Evolutionary conservation across 1,140 invertebrate species (phyloP).

Genomic region (Tetragonula clypearis): DNA sequence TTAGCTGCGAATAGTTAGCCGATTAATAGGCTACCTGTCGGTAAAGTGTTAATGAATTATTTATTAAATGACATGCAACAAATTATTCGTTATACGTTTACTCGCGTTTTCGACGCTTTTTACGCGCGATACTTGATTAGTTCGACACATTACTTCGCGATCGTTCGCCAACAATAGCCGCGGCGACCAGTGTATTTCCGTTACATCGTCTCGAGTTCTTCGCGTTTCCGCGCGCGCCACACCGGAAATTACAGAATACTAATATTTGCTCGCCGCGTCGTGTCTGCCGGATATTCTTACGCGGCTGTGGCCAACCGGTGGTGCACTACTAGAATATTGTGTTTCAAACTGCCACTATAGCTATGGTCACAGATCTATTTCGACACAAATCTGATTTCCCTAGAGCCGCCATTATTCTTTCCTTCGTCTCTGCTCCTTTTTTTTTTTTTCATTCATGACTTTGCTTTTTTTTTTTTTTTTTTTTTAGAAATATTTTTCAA

Average conservation of each 20-base stretch:
- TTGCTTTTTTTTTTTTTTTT: background rate
- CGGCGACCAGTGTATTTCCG: constrained; percentile 39
- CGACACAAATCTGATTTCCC: constrained; percentile 16
- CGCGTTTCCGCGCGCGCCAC: constrained; percentile 30
- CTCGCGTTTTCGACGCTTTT: background rate
- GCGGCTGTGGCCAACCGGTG: constrained; percentile 25
- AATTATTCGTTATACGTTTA: background rate
- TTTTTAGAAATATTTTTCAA: background rate
- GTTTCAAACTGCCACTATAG: constrained; percentile 28
- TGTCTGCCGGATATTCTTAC: constrained; percentile 48
- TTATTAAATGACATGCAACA: background rate
- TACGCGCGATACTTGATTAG: background rate
- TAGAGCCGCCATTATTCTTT: too few relatives aligned
- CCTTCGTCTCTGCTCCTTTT: background rate
- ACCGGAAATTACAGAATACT: constrained; percentile 53
- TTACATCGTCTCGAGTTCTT: constrained; percentile 51
- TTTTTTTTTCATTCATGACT: background rate
- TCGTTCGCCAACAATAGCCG: constrained; percentile 18
- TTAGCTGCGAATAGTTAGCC: too few relatives aligned
- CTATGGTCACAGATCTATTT: background rate
- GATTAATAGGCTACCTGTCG: too few relatives aligned
- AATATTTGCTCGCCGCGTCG: constrained; percentile 40
- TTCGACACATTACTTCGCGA: background rate
- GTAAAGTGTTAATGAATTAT: too few relatives aligned
- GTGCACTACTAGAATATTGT: constrained; percentile 17